Conservation (phyloP, 2,797 vertebrate genomes). For the Galago senegalensis region DNA sequence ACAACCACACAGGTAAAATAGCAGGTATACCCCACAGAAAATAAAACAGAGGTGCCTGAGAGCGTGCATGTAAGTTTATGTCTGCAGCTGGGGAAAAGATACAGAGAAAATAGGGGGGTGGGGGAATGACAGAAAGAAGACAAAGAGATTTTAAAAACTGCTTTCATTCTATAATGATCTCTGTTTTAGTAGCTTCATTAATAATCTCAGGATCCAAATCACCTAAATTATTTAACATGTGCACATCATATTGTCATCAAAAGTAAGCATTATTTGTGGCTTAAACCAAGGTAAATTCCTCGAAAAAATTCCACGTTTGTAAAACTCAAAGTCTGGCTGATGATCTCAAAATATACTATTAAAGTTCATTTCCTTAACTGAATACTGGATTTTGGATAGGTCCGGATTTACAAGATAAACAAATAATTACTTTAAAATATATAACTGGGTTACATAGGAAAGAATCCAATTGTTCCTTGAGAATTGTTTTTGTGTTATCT, state of each 20-base stretch:
- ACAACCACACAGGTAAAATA: not conserved
- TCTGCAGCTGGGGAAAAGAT: slow-evolving; percentile 27
- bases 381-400: slow-evolving; percentile 56
- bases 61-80: slow-evolving; percentile 21
- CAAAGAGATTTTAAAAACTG: not conserved
- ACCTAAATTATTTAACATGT: slow-evolving; percentile 59
- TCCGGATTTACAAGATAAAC: slow-evolving; percentile 27
- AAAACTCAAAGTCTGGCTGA: slow-evolving; percentile 91
- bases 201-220: slow-evolving; percentile 66
- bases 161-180: slow-evolving; percentile 58
- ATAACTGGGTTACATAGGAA: not conserved
- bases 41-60: slow-evolving; percentile 7
- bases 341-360: slow-evolving; percentile 82
- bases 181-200: slow-evolving; percentile 56
- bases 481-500: slow-evolving; percentile 27
- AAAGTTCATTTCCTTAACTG: slow-evolving; percentile 80
- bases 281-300: slow-evolving; percentile 81
- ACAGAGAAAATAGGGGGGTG: not conserved
- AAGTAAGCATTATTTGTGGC: slow-evolving; percentile 71
- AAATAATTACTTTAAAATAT: slow-evolving; percentile 29
- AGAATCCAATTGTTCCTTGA: not conserved
- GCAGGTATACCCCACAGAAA: not conserved
- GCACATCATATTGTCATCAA: slow-evolving; percentile 57
- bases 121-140: not conserved
- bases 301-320: slow-evolving; percentile 86